phyloP scores from a whole-genome alignment of 2,797 vertebrate genomes.

The Huso huso region DNA sequence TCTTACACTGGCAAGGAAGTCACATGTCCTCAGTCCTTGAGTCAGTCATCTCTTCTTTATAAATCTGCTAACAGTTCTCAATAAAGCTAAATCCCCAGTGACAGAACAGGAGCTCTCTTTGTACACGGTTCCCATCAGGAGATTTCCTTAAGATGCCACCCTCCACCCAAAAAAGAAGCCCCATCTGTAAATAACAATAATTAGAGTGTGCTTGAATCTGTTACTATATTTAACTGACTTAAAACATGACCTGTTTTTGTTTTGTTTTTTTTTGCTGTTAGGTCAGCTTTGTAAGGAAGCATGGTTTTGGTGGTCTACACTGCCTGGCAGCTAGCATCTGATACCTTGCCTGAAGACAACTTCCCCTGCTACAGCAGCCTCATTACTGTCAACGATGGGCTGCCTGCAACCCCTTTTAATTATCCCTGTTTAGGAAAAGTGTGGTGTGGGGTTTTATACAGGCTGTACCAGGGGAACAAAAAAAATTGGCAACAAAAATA shows the following conservation, averaged over 20 bases:
- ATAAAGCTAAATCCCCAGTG: not conserved
- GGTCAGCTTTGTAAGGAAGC: not conserved
- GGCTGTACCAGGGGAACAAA: not conserved
- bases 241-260: not conserved
- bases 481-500: not conserved
- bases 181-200: not conserved
- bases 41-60: not conserved
- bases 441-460: not conserved
- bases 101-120: not conserved
- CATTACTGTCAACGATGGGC: not conserved
- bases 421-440: not conserved
- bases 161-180: not conserved
- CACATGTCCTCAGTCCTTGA: not conserved
- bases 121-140: not conserved
- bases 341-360: not conserved
- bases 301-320: not conserved
- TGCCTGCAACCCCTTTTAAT: not conserved
- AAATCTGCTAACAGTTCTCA: not conserved
- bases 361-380: not conserved
- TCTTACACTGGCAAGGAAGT: not conserved
- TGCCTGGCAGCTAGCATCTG: not conserved
- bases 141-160: not conserved
- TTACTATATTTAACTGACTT: not conserved
- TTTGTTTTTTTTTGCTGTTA: not conserved
- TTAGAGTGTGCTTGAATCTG: not conserved